These are phyloP conservation scores for Apodemia zela DNA, from an alignment of 2,888 invertebrate genomes.

Conservation along the genomic window DNA sequence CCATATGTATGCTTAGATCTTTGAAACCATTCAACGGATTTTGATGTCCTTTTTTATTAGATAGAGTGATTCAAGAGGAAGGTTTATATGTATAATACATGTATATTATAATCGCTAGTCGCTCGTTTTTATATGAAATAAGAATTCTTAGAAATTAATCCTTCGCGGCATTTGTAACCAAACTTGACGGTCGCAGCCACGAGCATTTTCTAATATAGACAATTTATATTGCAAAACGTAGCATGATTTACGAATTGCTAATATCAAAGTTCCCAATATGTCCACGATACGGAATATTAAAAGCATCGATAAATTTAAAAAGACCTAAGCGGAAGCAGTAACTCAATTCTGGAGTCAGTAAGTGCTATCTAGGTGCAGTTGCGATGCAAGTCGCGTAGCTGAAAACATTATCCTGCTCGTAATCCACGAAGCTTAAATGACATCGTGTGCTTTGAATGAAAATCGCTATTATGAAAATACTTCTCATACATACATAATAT, in stretches of 20 bases:
- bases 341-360: not conserved
- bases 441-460: conserved; percentile 17
- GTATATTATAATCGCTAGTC: no score
- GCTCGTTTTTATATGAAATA: no score
- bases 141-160: no score
- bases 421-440: conserved; percentile 18
- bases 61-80: no score
- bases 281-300: not conserved
- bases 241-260: not conserved
- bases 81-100: no score
- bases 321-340: not conserved
- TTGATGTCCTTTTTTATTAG: no score
- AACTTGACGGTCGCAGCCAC: no score
- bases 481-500: conserved; percentile 17
- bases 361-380: conserved; percentile 1
- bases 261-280: not conserved
- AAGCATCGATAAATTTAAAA: not conserved
- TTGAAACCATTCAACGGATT: no score
- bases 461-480: conserved; percentile 19
- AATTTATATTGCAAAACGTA: not conserved
- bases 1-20: no score
- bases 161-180: no score
- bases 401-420: conserved; percentile 2
- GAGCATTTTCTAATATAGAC: no score
- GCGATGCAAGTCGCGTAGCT: conserved; percentile 7